Conservation (phyloP, 2,113 vertebrate species). For the Phrynosoma platyrhinos region DNA sequence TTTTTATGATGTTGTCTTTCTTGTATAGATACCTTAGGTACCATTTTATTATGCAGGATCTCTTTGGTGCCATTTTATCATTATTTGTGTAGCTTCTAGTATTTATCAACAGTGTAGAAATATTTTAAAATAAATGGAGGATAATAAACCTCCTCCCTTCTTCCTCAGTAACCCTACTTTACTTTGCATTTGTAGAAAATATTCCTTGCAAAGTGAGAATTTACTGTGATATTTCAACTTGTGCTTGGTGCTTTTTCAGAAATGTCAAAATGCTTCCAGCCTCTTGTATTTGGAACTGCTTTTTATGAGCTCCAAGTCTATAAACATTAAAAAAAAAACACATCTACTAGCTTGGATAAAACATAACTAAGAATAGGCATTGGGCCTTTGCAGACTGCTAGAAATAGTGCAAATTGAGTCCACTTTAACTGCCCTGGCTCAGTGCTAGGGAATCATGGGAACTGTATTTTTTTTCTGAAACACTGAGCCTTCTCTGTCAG, state of each 20-base stretch:
- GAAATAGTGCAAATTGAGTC: no score
- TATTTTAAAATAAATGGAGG: background rate
- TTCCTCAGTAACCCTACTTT: background rate
- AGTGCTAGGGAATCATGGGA: no score
- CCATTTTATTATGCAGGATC: no score
- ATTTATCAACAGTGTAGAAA: background rate
- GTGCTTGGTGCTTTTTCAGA: background rate
- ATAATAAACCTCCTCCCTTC: background rate
- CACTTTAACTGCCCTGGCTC: no score
- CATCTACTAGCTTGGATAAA: background rate
- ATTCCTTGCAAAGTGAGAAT: background rate
- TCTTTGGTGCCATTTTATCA: background rate
- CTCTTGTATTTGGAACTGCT: background rate
- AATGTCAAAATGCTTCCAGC: background rate
- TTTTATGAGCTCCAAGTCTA: background rate
- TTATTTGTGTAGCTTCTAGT: background rate
- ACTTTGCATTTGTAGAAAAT: background rate
- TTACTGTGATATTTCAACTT: background rate
- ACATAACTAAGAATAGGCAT: background rate
- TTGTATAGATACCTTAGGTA: no score
- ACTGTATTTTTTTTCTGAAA: no score
- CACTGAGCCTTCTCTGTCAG: no score
- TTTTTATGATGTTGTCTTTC: no score
- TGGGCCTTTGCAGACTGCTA: no score
- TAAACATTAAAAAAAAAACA: background rate